Conservation (phyloP, 2,888 invertebrate genomes). For the Steromphala cineraria region DNA sequence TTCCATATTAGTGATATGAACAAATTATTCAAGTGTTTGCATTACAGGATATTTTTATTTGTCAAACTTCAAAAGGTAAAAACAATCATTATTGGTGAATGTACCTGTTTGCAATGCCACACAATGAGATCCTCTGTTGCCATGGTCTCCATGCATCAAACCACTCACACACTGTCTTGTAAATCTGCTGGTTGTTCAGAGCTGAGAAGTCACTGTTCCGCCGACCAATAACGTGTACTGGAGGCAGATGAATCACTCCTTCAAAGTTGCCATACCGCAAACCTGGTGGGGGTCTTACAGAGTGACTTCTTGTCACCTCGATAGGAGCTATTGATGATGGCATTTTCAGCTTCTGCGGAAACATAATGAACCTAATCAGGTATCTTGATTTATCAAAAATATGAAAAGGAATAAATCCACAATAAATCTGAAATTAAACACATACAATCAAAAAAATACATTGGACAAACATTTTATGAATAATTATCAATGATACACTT, state of each 20-base stretch:
- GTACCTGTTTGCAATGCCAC: slow-evolving; percentile 68
- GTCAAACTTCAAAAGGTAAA: too few relatives aligned
- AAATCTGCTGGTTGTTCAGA: slow-evolving; percentile 65
- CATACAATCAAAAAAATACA: too few relatives aligned
- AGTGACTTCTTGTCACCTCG: slow-evolving; percentile 50
- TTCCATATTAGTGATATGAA: too few relatives aligned
- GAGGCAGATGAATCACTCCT: slow-evolving; percentile 58
- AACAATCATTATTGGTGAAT: too few relatives aligned
- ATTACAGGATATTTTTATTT: too few relatives aligned
- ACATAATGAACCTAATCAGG: neutral
- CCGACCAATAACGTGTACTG: slow-evolving; percentile 35
- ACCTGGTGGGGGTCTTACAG: slow-evolving; percentile 52
- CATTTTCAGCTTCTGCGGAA: slow-evolving; percentile 41
- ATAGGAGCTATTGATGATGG: slow-evolving; percentile 58
- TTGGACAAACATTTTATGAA: too few relatives aligned
- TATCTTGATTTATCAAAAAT: neutral
- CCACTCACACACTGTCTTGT: slow-evolving; percentile 66
- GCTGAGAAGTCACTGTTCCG: slow-evolving; percentile 44
- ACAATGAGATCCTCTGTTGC: slow-evolving; percentile 67
- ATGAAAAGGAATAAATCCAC: neutral
- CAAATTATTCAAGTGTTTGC: too few relatives aligned
- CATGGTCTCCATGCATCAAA: slow-evolving; percentile 68
- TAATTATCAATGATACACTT: too few relatives aligned
- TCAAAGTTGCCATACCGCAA: slow-evolving; percentile 66
- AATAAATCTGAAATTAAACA: too few relatives aligned